Percentiles rank a stretch among this genome's conserved stretches.
phyloP scores from a whole-genome alignment of 2,113 vertebrate genomes.

The Cryptotis parvus region DNA sequence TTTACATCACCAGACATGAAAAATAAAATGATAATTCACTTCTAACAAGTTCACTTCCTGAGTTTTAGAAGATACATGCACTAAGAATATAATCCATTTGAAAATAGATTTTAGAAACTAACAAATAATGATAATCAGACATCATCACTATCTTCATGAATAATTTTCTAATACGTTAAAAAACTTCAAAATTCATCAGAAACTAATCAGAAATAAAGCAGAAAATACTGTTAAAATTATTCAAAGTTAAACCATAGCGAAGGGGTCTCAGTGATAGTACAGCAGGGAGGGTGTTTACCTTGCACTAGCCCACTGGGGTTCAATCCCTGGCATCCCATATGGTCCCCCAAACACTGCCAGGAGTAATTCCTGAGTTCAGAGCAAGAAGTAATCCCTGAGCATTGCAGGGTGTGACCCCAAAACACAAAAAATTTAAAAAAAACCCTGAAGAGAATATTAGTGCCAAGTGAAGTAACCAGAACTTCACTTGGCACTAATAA shows the following conservation, averaged over 20 bases:
- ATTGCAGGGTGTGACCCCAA: too few relatives aligned
- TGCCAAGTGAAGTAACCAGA: conserved; percentile 30
- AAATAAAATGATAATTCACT: not conserved
- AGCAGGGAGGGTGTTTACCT: too few relatives aligned
- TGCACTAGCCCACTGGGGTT: too few relatives aligned
- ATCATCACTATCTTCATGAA: not conserved
- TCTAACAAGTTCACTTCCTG: not conserved
- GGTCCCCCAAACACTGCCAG: too few relatives aligned
- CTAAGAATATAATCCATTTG: not conserved
- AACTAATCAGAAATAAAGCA: conserved; percentile 41
- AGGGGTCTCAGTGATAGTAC: too few relatives aligned
- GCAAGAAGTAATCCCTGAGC: too few relatives aligned
- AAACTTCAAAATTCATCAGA: conserved; percentile 30
- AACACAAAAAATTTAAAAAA: too few relatives aligned
- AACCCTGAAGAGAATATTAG: too few relatives aligned
- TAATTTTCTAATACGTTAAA: conserved; percentile 11
- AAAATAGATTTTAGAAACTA: not conserved
- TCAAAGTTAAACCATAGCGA: not conserved
- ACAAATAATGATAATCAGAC: conserved; percentile 8
- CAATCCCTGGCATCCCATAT: too few relatives aligned
- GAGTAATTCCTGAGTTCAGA: too few relatives aligned
- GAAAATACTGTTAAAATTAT: not conserved
- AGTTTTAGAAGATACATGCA: not conserved
- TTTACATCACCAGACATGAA: not conserved
- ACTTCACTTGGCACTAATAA: conserved; percentile 30